A percentile compares a stretch with the other conserved stretches of the same genome.
phyloP scores from a whole-genome alignment of 2,113 vertebrate genomes.

The Conger conger region DNA sequence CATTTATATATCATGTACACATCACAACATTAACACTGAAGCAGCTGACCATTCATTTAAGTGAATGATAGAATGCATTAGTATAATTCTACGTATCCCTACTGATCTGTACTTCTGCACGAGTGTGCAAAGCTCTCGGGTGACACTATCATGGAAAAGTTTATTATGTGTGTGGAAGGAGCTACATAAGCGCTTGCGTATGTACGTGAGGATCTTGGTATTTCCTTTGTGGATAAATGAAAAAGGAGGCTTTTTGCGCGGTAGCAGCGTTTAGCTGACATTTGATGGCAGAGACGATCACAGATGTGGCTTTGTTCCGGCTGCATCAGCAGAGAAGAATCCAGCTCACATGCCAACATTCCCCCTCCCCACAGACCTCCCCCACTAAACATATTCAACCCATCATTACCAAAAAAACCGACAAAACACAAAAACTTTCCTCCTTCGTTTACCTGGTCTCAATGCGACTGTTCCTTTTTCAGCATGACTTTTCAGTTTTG shows the following conservation, averaged over 20 bases:
- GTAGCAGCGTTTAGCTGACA: not conserved
- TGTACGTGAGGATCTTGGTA: slow-evolving; percentile 10
- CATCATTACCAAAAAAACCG: not conserved
- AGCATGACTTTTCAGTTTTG: not conserved
- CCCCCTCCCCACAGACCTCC: slow-evolving; percentile 8
- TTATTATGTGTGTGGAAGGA: slow-evolving; percentile 6
- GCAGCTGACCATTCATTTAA: not conserved
- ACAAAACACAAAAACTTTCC: not conserved
- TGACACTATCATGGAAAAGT: not conserved
- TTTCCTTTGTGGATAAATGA: slow-evolving; percentile 11
- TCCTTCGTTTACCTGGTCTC: not conserved
- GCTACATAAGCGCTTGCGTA: not conserved
- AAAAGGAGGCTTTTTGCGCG: slow-evolving; percentile 6
- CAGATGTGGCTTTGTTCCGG: slow-evolving; percentile 17
- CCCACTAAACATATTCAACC: slow-evolving; percentile 12
- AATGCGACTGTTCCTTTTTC: not conserved
- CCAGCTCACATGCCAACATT: slow-evolving; percentile 18
- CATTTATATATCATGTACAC: not conserved
- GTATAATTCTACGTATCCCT: not conserved
- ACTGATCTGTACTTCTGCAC: not conserved
- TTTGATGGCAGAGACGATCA: slow-evolving; percentile 15
- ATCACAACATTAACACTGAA: not conserved
- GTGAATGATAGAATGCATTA: not conserved
- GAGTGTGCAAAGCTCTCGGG: not conserved
- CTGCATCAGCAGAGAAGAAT: slow-evolving; percentile 24